Evolutionary conservation across 2,797 vertebrate genomes (phyloP), one percentile per base, ranked within the genome.

Genomic region (Passerculus sandwichensis): DNA sequence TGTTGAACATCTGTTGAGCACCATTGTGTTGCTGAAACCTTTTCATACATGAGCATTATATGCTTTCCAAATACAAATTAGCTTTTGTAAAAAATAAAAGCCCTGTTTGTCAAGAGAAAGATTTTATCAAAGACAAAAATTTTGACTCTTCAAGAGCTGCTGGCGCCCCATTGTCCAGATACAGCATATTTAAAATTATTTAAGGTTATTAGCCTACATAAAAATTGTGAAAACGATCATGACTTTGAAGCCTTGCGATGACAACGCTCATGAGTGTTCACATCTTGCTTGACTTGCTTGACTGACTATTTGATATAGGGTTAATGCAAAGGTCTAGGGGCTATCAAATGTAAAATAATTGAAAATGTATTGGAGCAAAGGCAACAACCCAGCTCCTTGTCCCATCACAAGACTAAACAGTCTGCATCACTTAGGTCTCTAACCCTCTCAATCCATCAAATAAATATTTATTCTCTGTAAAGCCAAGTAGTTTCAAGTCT

Each of bases 281-380:
- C 30, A n/a, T 82, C 44, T 81, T 92, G 40, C n/a, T 85, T 92
- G 42, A 72, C 32, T 89, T 89, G 32, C 30, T 85, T 92, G 32
- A 70, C 23, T 61, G 56, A 53, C 21, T 76, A 5, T 22, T 65
- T 65, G 32, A 36, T 44, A 9, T 7, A 62, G 45, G 22, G 12
- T 23, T 51, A 75, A 45, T 4, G 1, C 15, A 67, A 67, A 85
- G 27, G 21, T 4, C 10, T 51, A 73, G 44, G 16, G 10, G 6
- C 15, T 64, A 22, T 42, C 85, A 57, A 42, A 88, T 36, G 3
- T 25, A 59, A 73, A 82, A 62, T 76, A 76, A 64, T 11, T 60
- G 40, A 71, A 87, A 77, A 89, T n/a, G 6, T 67, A 48, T 67
- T 71, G 36, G 7, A 66, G 15, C 12, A 65, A 76, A 65, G 34